Percentiles rank a stretch among this genome's conserved stretches.
Conservation (phyloP, 2,888 invertebrate species). For the Cataglyphis livida region DNA sequence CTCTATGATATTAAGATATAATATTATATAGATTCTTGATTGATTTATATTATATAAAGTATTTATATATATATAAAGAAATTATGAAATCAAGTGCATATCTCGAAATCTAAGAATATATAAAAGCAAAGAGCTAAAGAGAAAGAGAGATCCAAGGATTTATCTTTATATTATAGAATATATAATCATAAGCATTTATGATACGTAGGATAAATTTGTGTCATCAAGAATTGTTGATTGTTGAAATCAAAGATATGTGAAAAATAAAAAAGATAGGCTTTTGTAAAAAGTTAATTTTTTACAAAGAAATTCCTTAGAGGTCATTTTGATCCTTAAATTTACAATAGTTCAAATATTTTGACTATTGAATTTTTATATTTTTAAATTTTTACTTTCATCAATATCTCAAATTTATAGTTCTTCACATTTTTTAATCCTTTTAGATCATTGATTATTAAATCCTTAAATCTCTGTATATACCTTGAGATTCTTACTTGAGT, state of each 20-base stretch:
- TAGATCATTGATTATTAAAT: background rate
- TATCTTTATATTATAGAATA: background rate
- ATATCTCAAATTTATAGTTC: background rate
- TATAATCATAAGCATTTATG: background rate
- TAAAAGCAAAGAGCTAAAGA: slow-evolving; percentile 7
- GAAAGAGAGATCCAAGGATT: slow-evolving; percentile 15
- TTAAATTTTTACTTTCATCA: background rate
- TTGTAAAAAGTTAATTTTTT: slow-evolving; percentile 6
- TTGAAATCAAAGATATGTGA: background rate
- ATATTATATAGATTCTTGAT: slow-evolving; percentile 10
- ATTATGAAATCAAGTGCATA: background rate
- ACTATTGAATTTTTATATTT: background rate
- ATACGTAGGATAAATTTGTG: background rate
- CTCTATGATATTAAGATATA: background rate
- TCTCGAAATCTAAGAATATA: background rate
- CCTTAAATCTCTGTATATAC: slow-evolving; percentile 6
- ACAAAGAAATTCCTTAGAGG: background rate
- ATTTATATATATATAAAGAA: background rate
- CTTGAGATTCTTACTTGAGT: background rate
- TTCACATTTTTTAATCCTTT: background rate
- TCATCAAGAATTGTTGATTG: background rate
- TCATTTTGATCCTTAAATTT: background rate
- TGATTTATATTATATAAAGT: background rate
- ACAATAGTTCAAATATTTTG: background rate
- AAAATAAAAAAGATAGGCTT: background rate